Base-by-base conservation (phyloP, 2,888 invertebrate genomes). In the Ferrisia virgata region DNA sequence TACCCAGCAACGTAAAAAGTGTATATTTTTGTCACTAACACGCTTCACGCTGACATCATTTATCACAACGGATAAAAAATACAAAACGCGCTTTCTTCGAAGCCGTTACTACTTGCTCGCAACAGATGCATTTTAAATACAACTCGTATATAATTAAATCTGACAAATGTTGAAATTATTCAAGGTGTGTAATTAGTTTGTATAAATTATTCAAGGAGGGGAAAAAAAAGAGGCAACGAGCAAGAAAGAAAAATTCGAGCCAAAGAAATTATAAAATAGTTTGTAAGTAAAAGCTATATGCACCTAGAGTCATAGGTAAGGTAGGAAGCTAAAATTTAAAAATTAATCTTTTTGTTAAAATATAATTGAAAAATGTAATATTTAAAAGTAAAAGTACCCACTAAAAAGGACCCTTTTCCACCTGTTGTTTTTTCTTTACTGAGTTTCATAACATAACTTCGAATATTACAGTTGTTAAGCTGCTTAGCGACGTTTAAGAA, bases 61-160 rank as follows among this genome's bases (percentile, higher is more conserved):
- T 72, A 72, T 72, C 72, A 72, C n/a, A n/a, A 33, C 33, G 72
- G 33, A 72, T 31, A 72, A 72, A 72, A 72, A 72, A 72, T 33
- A 72, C 72, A 72, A 64, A 72, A 72, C 72, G 72, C 33, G 72
- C 36, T 72, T 72, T 31, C 72, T 31, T 72, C n/a, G 72, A 8
- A 47, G 47, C 47, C 72, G 72, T 33, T 33, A 18, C n/a, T n/a
- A n/a, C 3, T 72, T 18, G n/a, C 72, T 72, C 72, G 72, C 72
- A 72, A 72, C 72, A 72, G 72, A 72, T 72, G 72, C 72, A 72
- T 72, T 72, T 72, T 72, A 72, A 72, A 72, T 72, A 72, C 72
- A 33, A 72, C 72, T 33, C 72, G 72, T 72, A 64, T 28, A 64
- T 28, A 72, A 72, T 72, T 72, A 72, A 72, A 72, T 72, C 72